phyloP scores from a whole-genome alignment of 2,113 vertebrate genomes.

The Thymallus thymallus region DNA sequence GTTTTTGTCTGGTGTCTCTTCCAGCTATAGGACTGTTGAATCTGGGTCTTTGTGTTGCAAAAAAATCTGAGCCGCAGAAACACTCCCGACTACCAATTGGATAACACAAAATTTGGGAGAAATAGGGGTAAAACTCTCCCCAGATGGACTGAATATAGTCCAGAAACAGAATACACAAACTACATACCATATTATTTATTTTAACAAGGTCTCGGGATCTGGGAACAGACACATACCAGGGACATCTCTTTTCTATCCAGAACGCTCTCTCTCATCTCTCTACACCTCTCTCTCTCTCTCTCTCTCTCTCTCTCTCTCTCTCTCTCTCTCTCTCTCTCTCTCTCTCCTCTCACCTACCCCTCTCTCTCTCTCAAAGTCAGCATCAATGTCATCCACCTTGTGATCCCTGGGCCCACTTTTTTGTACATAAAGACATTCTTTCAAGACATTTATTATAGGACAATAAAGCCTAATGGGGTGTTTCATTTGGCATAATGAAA shows the following conservation, averaged over 20 bases:
- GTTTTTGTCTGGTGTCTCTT: constrained; percentile 27
- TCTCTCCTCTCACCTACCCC: too few relatives aligned
- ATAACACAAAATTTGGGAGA: too few relatives aligned
- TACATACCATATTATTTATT: constrained; percentile 63
- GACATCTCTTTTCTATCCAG: constrained; percentile 48
- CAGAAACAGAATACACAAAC: constrained; percentile 40
- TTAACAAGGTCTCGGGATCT: constrained; percentile 45
- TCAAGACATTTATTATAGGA: constrained; percentile 60
- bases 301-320: constrained; percentile 10
- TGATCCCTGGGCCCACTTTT: constrained; percentile 35
- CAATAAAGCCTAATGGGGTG: constrained; percentile 65
- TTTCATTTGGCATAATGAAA: constrained; percentile 70
- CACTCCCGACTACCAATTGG: constrained; percentile 10
- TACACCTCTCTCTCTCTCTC: not conserved
- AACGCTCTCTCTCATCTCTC: not conserved
- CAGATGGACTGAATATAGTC: constrained; percentile 56
- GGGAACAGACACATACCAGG: constrained; percentile 41
- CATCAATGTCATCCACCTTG: constrained; percentile 27
- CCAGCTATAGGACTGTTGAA: constrained; percentile 45
- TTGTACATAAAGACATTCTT: constrained; percentile 43
- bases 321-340: not conserved
- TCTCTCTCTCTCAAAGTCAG: constrained; percentile 21
- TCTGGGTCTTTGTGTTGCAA: constrained; percentile 39
- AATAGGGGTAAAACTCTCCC: constrained; percentile 17
- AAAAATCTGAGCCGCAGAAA: constrained; percentile 24